These are phyloP conservation scores for Siniperca knerii DNA, from an alignment of 2,113 vertebrate genomes.

Conservation along the genomic window DNA sequence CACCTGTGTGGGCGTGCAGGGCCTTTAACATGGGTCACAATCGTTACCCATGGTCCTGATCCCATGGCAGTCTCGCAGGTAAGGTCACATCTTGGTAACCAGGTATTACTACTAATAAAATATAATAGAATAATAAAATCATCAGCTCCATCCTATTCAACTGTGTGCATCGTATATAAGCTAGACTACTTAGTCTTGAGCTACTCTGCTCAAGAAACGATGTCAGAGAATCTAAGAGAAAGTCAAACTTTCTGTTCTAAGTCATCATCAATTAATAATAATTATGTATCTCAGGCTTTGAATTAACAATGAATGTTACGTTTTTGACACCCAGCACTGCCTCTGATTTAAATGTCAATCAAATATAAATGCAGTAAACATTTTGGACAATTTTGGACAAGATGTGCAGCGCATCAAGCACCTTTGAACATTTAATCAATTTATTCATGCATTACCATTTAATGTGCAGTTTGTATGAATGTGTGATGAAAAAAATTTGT, in stretches of 20 bases:
- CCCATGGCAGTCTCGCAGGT: neutral
- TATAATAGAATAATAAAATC: neutral
- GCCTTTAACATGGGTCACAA: neutral
- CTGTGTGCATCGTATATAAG: neutral
- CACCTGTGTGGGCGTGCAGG: neutral
- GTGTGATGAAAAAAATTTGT: neutral
- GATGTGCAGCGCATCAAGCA: neutral
- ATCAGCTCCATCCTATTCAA: too few relatives aligned
- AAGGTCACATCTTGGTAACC: too few relatives aligned
- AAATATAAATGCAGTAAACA: neutral
- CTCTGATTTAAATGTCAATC: conserved; percentile 38
- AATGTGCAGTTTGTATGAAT: neutral
- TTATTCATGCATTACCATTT: neutral
- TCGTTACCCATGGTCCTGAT: neutral
- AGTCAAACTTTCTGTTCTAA: neutral
- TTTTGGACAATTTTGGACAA: neutral
- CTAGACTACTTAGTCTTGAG: neutral
- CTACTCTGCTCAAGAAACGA: neutral
- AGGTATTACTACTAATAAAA: too few relatives aligned
- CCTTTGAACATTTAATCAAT: neutral
- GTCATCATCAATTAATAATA: too few relatives aligned
- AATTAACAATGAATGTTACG: neutral
- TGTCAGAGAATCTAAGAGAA: neutral
- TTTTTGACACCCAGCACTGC: neutral
- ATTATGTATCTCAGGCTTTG: neutral